These are phyloP conservation scores for Thymallus thymallus DNA, from an alignment of 2,113 vertebrate species.

Conservation along the genomic window DNA sequence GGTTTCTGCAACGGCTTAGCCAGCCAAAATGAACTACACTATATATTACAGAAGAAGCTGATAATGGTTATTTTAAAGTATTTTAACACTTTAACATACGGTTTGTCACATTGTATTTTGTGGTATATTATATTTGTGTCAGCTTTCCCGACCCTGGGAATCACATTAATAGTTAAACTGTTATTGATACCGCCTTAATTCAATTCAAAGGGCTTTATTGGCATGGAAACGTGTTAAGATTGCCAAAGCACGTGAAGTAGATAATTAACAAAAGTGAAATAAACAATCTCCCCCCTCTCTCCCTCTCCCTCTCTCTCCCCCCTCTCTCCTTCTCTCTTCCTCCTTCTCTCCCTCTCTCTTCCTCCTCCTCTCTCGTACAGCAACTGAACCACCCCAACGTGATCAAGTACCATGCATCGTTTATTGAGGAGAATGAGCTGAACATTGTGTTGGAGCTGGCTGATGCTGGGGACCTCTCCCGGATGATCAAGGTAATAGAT, in stretches of 20 bases:
- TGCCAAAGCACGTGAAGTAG: too few relatives aligned
- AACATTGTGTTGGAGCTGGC: conserved; percentile 98
- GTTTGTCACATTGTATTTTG: too few relatives aligned
- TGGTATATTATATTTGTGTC: not conserved
- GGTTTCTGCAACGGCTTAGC: too few relatives aligned
- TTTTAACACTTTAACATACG: too few relatives aligned
- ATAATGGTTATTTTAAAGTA: too few relatives aligned
- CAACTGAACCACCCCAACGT: conserved; percentile 99
- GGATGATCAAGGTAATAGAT: conserved; percentile 93
- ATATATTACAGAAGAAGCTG: too few relatives aligned
- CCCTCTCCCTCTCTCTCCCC: too few relatives aligned
- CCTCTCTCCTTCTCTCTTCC: not conserved
- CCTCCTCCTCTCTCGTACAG: conserved; percentile 64
- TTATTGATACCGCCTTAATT: not conserved
- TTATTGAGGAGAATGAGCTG: conserved; percentile 97
- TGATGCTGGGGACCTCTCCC: conserved; percentile 95
- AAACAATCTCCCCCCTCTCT: too few relatives aligned
- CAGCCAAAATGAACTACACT: too few relatives aligned
- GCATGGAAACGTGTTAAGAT: too few relatives aligned
- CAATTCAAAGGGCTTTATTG: too few relatives aligned
- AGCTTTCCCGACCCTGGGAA: conserved; percentile 12
- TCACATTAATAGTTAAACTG: not conserved
- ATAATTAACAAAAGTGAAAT: too few relatives aligned
- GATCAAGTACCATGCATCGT: conserved; percentile 97
- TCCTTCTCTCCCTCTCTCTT: conserved; percentile 31